Evolutionary conservation across 2,113 vertebrate species (phyloP).

Genomic region (Crotalus tigris): DNA sequence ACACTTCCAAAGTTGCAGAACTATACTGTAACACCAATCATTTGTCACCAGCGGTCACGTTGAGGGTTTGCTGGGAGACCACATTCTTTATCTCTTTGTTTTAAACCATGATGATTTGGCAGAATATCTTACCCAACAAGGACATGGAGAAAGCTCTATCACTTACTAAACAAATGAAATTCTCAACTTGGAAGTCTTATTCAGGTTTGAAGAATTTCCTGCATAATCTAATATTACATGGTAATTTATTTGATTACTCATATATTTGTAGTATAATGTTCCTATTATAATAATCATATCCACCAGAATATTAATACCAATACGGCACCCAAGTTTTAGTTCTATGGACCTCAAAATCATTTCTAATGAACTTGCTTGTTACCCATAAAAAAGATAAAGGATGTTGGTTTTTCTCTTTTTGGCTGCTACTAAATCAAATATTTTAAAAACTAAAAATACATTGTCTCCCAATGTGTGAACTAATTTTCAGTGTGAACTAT

Average conservation of each 20-base stretch:
- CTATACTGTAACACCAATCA: neutral
- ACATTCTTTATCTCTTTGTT: neutral
- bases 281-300: neutral
- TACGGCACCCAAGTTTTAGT: neutral
- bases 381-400: neutral
- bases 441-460: neutral
- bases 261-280: neutral
- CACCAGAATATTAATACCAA: conserved; percentile 12
- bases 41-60: neutral
- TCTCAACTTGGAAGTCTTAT: neutral
- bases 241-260: neutral
- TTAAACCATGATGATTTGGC: neutral
- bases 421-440: neutral
- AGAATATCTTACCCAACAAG: neutral
- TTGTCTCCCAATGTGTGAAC: neutral
- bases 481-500: conserved; percentile 10
- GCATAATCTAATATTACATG: neutral
- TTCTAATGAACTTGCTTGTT: neutral
- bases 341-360: neutral
- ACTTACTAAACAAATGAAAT: too few relatives aligned
- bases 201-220: neutral
- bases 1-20: neutral
- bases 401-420: neutral
- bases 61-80: neutral
- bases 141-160: neutral